Percentiles rank a stretch among this genome's conserved stretches.
phyloP scores from a whole-genome alignment of 2,797 vertebrate genomes.

The Poecilia picta region DNA sequence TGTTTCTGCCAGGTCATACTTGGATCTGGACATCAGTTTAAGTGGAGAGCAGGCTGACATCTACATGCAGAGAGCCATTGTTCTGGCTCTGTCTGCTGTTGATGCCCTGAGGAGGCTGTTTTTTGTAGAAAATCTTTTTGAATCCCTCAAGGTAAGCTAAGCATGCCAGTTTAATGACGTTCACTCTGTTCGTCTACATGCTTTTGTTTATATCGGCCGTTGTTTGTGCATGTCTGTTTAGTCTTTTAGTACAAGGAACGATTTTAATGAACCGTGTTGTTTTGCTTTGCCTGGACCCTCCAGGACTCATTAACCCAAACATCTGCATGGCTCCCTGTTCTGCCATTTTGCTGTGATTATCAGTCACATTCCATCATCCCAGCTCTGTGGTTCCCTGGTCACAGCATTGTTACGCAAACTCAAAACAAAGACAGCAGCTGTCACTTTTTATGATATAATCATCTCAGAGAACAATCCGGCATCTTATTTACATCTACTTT shows the following conservation, averaged over 20 bases:
- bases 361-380: constrained; percentile 17
- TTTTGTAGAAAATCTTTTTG: constrained; percentile 85
- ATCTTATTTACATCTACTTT: not conserved
- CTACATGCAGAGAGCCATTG: constrained; percentile 78
- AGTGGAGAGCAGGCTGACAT: constrained; percentile 82
- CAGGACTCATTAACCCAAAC: constrained; percentile 30
- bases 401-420: constrained; percentile 19
- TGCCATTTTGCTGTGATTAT: constrained; percentile 24
- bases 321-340: constrained; percentile 8
- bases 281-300: constrained; percentile 14
- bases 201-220: not conserved
- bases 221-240: not conserved
- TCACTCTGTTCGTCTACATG: not conserved
- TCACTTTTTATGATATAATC: constrained; percentile 25
- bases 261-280: constrained; percentile 12
- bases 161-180: not conserved
- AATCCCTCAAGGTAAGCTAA: constrained; percentile 88
- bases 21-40: constrained; percentile 87
- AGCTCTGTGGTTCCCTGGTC: constrained; percentile 9
- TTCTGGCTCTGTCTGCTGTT: constrained; percentile 70
- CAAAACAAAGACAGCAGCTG: constrained; percentile 16
- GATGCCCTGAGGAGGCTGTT: constrained; percentile 85
- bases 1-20: constrained; percentile 76
- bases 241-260: not conserved
- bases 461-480: not conserved